These are phyloP conservation scores for Acanthurus lineatus DNA, from an alignment of 2,797 vertebrate species.

Conservation along the genomic window DNA sequence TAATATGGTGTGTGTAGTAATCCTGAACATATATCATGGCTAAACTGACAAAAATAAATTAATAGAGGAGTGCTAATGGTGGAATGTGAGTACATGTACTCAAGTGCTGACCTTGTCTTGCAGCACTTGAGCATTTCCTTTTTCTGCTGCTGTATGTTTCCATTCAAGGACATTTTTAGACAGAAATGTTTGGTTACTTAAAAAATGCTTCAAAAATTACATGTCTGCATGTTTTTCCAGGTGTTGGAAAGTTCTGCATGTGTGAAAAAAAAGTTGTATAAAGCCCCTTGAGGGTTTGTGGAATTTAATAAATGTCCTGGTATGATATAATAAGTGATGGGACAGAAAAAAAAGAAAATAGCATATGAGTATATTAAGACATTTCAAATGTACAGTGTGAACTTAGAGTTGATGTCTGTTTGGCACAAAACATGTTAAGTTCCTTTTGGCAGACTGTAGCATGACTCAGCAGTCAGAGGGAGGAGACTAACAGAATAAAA, in stretches of 20 bases:
- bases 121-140: too few relatives aligned
- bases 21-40: neutral
- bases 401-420: neutral
- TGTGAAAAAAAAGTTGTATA: neutral
- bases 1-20: neutral
- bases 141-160: too few relatives aligned
- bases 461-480: constrained; percentile 25
- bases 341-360: too few relatives aligned
- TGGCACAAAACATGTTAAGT: neutral
- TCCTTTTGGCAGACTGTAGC: neutral
- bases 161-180: too few relatives aligned
- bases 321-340: too few relatives aligned
- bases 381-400: neutral
- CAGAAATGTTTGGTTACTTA: too few relatives aligned
- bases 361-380: neutral
- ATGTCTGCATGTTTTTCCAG: too few relatives aligned
- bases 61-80: neutral
- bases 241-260: neutral
- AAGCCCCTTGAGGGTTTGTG: too few relatives aligned
- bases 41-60: neutral
- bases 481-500: neutral
- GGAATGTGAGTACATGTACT: constrained; percentile 1
- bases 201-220: too few relatives aligned
- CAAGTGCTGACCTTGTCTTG: neutral
- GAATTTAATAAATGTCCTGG: too few relatives aligned